Conservation (phyloP, 2,797 vertebrate species). For the Podarcis siculus region DNA sequence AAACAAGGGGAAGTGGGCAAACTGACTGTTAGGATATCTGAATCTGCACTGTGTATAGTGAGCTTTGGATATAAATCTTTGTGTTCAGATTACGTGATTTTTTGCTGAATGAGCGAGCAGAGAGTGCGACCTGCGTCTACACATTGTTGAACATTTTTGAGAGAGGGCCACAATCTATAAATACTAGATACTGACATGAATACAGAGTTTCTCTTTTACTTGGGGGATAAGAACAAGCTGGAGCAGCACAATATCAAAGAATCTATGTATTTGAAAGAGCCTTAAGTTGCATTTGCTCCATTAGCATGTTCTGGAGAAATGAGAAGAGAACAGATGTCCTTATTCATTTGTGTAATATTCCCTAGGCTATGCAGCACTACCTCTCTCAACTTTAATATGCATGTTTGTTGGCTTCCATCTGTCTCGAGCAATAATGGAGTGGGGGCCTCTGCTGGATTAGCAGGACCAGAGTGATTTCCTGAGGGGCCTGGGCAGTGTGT, state of each 20-base stretch:
- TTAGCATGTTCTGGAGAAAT: neutral
- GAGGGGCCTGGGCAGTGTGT: no score
- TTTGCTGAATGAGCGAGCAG: no score
- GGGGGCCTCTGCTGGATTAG: no score
- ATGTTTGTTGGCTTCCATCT: neutral
- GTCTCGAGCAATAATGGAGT: no score
- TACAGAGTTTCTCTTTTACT: constrained; percentile 57
- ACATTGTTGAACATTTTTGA: constrained; percentile 45
- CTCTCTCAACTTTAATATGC: neutral
- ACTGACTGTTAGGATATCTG: no score
- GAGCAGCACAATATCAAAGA: neutral
- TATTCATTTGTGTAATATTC: neutral
- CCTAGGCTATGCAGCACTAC: neutral
- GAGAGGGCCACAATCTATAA: constrained; percentile 50
- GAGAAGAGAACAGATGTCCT: neutral
- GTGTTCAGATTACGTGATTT: no score
- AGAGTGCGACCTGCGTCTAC: neutral
- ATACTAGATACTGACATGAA: constrained; percentile 59
- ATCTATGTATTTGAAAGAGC: constrained; percentile 25
- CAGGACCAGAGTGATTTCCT: no score
- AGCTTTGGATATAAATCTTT: no score
- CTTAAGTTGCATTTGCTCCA: constrained; percentile 33
- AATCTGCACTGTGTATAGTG: no score
- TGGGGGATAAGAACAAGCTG: constrained; percentile 43
- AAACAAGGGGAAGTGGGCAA: no score